Evolutionary conservation across 2,113 vertebrate genomes (phyloP).

Genomic region (Calidris pugnax): DNA sequence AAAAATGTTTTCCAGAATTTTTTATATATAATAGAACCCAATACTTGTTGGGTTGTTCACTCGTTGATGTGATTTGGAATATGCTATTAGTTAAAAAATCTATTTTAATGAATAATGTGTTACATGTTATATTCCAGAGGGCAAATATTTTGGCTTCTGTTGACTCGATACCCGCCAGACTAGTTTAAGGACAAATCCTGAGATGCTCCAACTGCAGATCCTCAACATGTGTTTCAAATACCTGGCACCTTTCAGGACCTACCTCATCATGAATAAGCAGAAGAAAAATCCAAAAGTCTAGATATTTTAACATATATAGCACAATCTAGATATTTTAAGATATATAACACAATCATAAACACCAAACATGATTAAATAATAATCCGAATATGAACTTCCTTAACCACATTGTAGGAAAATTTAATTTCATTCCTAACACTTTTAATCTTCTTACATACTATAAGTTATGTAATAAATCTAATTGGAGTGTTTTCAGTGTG

Average conservation of each 20-base stretch:
- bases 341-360: neutral
- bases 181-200: neutral
- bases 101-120: neutral
- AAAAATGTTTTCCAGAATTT: neutral
- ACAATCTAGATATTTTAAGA: neutral
- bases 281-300: neutral
- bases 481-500: neutral
- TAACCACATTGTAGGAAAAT: neutral
- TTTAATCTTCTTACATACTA: neutral
- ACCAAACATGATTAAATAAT: neutral
- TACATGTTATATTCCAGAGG: neutral
- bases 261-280: neutral
- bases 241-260: neutral
- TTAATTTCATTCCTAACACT: neutral
- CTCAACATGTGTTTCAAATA: neutral
- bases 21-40: neutral
- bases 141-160: neutral
- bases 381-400: neutral
- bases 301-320: neutral
- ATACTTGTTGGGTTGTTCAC: neutral
- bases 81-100: neutral
- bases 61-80: slow-evolving; percentile 38
- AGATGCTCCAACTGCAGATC: neutral
- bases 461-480: neutral
- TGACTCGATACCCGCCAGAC: neutral